Base-by-base conservation (phyloP, 2,797 vertebrate species). In the Enteromius argenteus region DNA sequence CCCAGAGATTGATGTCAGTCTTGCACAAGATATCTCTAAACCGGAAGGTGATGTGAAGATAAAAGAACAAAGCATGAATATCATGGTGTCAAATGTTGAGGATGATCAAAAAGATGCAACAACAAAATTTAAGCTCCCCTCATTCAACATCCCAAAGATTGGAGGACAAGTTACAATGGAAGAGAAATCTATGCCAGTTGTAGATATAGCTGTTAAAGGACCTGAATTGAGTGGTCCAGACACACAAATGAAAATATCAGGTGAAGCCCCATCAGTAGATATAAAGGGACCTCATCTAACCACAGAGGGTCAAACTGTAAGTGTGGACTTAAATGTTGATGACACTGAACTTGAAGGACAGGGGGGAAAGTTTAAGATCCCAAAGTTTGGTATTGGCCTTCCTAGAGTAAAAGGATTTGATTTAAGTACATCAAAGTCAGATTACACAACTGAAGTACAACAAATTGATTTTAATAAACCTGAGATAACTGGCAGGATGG, bases 91-190 rank as follows among this genome's bases (percentile, higher is more conserved):
- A 84, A 81, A 81, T 80, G 82, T 84, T 58, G 84, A 19, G 69
- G 75, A 72, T 42, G 23, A 79, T 53, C 39, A 62, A 64, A 79
- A 80, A 62, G 80, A 83, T 23, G 60, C 69, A 30, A 53, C 74
- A 69, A 71, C 79, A 60, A 89, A 35, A 21, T 88, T n/a, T 86
- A 86, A 90, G 39, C 69, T 87, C 78, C 80, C 86, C 15, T 82
- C 86, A 73, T 84, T 89, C 4, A 77, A 62, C 21, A 23, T 86
- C 13, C 82, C 88, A 56, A 83, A 83, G 15, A 58, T 86, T 19
- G 86, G 90, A 39, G 14, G 69, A 17, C 84, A 87, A 17, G 56
- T 42, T 73, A 21, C 30, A 68, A 79, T 82, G 23, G 51, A 23
- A 17, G 74, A 14, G 58, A 77, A 37, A 58, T 19, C 46, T 17